These are phyloP conservation scores for Incurvaria masculella DNA, from an alignment of 2,888 invertebrate species.

Conservation along the genomic window DNA sequence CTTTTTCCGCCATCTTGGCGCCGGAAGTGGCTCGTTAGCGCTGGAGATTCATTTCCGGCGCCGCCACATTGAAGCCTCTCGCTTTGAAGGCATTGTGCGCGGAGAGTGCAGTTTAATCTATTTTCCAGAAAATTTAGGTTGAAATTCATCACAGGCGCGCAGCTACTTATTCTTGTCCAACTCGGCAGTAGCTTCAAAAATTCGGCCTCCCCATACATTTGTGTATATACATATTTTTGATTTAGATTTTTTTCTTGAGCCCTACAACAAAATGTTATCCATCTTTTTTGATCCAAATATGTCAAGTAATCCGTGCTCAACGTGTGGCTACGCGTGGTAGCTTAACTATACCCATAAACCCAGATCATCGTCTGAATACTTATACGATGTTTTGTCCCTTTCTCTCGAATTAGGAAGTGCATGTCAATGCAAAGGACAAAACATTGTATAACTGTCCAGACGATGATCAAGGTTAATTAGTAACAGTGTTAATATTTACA, in stretches of 20 bases:
- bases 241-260: background rate
- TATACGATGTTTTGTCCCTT: no score
- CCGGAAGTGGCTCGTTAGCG: slow-evolving; percentile 31
- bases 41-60: slow-evolving; percentile 28
- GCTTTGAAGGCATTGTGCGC: slow-evolving; percentile 16
- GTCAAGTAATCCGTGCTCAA: slow-evolving; percentile 10
- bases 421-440: no score
- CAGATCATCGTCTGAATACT: no score
- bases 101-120: slow-evolving; percentile 19
- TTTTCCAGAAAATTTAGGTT: background rate
- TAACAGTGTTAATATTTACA: slow-evolving; percentile 11
- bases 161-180: no score
- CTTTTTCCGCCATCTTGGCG: no score
- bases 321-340: slow-evolving; percentile 33
- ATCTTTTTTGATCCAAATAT: no score
- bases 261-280: slow-evolving; percentile 8
- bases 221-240: background rate
- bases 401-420: no score
- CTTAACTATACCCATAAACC: no score
- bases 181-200: no score
- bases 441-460: no score
- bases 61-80: slow-evolving; percentile 25
- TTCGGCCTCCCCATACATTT: background rate
- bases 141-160: no score
- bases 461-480: no score